Evolutionary conservation across 35 echinoderm and acorn worm species (phyloP).

Genomic region (Ophioderma brevispina): DNA sequence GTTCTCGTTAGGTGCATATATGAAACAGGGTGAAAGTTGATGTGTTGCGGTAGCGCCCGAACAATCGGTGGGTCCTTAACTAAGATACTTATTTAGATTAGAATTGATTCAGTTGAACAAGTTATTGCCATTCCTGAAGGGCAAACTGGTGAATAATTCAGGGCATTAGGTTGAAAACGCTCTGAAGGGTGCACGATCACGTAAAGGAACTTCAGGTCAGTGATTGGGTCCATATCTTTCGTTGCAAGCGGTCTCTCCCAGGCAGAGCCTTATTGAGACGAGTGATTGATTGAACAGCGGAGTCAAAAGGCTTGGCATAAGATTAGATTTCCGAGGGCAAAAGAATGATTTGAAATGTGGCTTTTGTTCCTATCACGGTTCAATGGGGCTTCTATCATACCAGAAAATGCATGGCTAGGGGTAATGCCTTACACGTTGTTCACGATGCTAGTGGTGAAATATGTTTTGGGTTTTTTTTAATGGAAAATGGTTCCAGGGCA

Average conservation of each 20-base stretch:
- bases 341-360: not conserved
- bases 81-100: not conserved
- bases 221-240: not conserved
- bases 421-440: not conserved
- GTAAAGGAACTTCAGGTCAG: not conserved
- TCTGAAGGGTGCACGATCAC: not conserved
- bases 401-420: not conserved
- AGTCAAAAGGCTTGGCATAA: not conserved
- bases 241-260: not conserved
- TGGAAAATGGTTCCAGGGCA: not conserved
- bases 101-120: not conserved
- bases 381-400: not conserved
- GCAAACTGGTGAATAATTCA: not conserved
- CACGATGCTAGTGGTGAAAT: slow-evolving; percentile 19
- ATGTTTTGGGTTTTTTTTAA: not conserved
- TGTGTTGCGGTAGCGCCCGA: not conserved
- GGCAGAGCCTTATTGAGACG: slow-evolving; percentile 20
- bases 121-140: not conserved
- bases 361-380: not conserved
- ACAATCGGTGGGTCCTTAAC: not conserved
- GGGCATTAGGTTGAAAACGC: not conserved
- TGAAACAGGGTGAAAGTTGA: too few species aligned
- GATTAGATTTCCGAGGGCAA: slow-evolving; percentile 10
- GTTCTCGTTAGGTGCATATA: too few species aligned
- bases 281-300: slow-evolving; percentile 18